A percentile compares a stretch with the other conserved stretches of the same genome.
Conservation (phyloP, 2,888 invertebrate species). For the Clostera curtula region DNA sequence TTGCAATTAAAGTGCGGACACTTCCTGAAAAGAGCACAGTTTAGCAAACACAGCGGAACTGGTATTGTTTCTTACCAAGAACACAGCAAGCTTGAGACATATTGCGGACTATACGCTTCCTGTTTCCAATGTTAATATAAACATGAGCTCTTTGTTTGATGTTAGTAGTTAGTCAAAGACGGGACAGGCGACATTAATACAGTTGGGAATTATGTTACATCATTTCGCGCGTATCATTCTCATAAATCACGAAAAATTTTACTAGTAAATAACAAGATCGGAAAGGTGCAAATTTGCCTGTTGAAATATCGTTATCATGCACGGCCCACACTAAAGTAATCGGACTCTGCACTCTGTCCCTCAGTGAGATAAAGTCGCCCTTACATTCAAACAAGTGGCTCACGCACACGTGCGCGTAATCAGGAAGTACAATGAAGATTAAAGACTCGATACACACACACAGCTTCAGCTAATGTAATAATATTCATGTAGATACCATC, state of each 20-base stretch:
- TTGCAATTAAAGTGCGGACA: constrained; percentile 43
- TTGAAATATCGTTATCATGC: constrained; percentile 26
- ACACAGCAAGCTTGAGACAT: constrained; percentile 58
- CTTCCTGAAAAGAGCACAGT: constrained; percentile 64
- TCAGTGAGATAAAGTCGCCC: constrained; percentile 71
- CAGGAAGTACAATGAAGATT: constrained; percentile 75
- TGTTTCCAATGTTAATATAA: constrained; percentile 69
- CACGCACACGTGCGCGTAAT: constrained; percentile 59
- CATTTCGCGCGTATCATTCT: not conserved
- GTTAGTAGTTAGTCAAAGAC: constrained; percentile 22
- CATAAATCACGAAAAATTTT: not conserved
- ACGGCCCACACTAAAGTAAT: constrained; percentile 55
- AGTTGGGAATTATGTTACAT: constrained; percentile 1
- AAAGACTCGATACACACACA: constrained; percentile 66
- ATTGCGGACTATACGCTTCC: constrained; percentile 63
- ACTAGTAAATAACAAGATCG: not conserved
- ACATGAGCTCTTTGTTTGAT: constrained; percentile 51
- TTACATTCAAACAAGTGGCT: constrained; percentile 73
- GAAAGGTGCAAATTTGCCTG: constrained; percentile 31
- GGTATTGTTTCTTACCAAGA: constrained; percentile 68
- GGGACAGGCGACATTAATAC: constrained; percentile 8
- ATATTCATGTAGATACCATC: constrained; percentile 53
- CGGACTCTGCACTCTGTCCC: constrained; percentile 73
- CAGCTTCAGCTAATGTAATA: constrained; percentile 58
- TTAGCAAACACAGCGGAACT: constrained; percentile 70